Conservation (phyloP, 2,888 invertebrate species). For the Diarsia dahlii region DNA sequence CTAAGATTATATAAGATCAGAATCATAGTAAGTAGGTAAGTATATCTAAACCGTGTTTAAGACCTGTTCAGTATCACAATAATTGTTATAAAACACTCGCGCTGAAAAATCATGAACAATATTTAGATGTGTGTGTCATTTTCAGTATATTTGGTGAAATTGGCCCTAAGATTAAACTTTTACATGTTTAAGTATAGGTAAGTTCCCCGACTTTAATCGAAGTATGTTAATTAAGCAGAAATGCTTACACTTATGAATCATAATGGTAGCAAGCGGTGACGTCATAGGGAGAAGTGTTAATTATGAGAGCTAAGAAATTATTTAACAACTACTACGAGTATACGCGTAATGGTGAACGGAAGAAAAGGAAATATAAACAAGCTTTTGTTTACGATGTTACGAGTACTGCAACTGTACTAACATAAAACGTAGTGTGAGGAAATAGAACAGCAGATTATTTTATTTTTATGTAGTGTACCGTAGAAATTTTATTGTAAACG, state of each 20-base stretch:
- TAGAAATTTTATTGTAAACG: not conserved
- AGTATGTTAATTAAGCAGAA: slow-evolving; percentile 69
- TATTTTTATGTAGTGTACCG: not conserved
- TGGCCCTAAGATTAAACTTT: slow-evolving; percentile 26
- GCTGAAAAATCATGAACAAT: not conserved
- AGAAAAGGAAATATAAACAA: slow-evolving; percentile 47
- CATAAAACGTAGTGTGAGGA: slow-evolving; percentile 1
- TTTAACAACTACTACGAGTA: slow-evolving; percentile 53
- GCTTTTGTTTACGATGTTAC: slow-evolving; percentile 46
- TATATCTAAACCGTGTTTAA: not conserved
- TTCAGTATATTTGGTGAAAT: not conserved
- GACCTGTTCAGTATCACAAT: not conserved
- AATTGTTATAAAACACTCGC: not conserved
- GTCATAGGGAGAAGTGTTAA: slow-evolving; percentile 64
- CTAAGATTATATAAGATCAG: not conserved
- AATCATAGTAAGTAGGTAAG: too few species aligned
- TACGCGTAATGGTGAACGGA: slow-evolving; percentile 36
- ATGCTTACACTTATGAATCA: slow-evolving; percentile 68
- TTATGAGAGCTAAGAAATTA: slow-evolving; percentile 66
- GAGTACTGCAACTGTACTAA: slow-evolving; percentile 11
- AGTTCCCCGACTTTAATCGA: slow-evolving; percentile 61
- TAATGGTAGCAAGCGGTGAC: slow-evolving; percentile 63
- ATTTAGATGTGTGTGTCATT: not conserved
- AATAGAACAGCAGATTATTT: not conserved
- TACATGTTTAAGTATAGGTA: slow-evolving; percentile 24